phyloP scores from a whole-genome alignment of 1,140 invertebrate genomes.

The Drosophila tristis region DNA sequence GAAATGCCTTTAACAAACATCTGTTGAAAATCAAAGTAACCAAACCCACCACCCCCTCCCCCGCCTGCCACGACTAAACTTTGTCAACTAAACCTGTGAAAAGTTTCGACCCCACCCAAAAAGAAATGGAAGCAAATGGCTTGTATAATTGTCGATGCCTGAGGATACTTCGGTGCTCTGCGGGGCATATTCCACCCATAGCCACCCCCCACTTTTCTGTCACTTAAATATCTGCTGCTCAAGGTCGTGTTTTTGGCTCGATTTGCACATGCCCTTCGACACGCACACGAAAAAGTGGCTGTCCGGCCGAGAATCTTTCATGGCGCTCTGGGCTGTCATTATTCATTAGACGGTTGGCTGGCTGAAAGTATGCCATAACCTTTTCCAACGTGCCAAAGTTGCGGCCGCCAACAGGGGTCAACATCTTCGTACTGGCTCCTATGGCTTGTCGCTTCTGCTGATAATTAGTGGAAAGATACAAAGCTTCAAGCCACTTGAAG shows the following conservation, averaged over 20 bases:
- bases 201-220: background rate
- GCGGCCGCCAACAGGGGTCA: background rate
- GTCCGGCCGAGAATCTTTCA: slow-evolving; percentile 27
- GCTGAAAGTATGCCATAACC: background rate
- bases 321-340: slow-evolving; percentile 45
- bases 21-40: too few species aligned
- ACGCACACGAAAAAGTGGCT: slow-evolving; percentile 21
- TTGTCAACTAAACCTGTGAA: slow-evolving; percentile 16
- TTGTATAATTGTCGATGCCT: slow-evolving; percentile 54
- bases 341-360: slow-evolving; percentile 42
- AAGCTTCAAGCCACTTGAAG: background rate
- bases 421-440: slow-evolving; percentile 6
- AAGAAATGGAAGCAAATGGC: slow-evolving; percentile 40
- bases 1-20: too few species aligned
- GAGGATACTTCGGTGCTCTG: slow-evolving; percentile 28
- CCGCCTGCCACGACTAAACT: background rate
- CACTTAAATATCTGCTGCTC: slow-evolving; percentile 3
- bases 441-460: slow-evolving; percentile 7
- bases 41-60: background rate
- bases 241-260: slow-evolving; percentile 28
- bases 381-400: slow-evolving; percentile 30
- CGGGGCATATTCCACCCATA: too few species aligned
- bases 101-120: slow-evolving; percentile 4
- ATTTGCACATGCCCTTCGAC: slow-evolving; percentile 33
- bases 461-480: slow-evolving; percentile 32